A percentile compares a stretch with the other conserved stretches of the same genome.
These are phyloP conservation scores for Drosophila bunnanda DNA, from an alignment of 2,888 invertebrate genomes.

Conservation along the genomic window DNA sequence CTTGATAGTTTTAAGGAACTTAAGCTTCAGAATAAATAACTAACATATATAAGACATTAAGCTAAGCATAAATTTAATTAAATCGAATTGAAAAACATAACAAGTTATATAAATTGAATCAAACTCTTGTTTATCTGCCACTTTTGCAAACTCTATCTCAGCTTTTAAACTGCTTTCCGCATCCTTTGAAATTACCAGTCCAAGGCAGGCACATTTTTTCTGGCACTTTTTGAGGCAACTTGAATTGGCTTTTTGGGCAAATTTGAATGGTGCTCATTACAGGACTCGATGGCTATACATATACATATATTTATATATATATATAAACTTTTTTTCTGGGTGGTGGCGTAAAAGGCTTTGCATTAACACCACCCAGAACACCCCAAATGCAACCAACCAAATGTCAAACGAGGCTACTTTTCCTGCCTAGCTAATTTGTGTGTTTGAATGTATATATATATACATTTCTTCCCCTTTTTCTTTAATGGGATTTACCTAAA, in stretches of 20 bases:
- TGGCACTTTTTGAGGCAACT: conserved; percentile 32
- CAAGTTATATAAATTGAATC: neutral
- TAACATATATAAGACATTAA: neutral
- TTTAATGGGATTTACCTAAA: conserved; percentile 78
- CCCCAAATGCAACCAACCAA: conserved; percentile 74
- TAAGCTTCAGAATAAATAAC: neutral
- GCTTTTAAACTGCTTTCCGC: conserved; percentile 4
- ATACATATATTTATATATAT: neutral
- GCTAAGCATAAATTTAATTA: neutral
- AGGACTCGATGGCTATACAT: conserved; percentile 16
- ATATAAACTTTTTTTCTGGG: conserved; percentile 20
- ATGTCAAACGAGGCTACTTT: conserved; percentile 59
- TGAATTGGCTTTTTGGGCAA: conserved; percentile 45
- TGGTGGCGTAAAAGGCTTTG: conserved; percentile 61
- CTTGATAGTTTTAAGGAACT: neutral
- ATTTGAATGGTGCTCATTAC: conserved; percentile 37
- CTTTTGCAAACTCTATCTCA: neutral
- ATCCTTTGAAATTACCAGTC: conserved; percentile 5
- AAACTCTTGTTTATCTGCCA: neutral
- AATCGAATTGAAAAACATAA: neutral
- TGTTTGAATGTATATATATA: conserved; percentile 17
- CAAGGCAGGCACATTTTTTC: conserved; percentile 13
- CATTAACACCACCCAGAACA: conserved; percentile 73
- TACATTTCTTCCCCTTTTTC: conserved; percentile 24
- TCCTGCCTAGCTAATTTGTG: conserved; percentile 21